Evolutionary conservation across 2,888 invertebrate genomes (phyloP), one percentile per base, ranked within the genome.

Genomic region (Dyspetes luteomarginatus): DNA sequence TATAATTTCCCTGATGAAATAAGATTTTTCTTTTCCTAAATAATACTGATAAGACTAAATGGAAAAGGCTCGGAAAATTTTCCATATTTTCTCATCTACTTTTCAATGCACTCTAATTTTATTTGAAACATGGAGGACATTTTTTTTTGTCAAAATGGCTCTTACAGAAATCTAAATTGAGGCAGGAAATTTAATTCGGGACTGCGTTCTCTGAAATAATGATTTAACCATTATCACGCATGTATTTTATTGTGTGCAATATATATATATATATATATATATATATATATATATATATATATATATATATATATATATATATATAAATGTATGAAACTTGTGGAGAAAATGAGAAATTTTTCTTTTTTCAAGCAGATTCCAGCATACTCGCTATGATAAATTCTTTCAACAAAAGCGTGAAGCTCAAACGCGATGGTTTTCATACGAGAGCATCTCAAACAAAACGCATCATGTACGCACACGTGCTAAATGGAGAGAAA

Each of bases 381-480:
- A 50, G 19, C 0, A n/a, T 22, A 36, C 41, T 41, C 41, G 43
- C 50, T 12, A 55, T 36, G 30, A 28, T 68, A 24, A 72, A 78
- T 78, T 72, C 67, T 60, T 58, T 67, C 17, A 78, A 60, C 78
- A 72, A 78, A 67, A 78, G 78, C 78, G 72, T 60, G 72, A 72
- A 72, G 72, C 52, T 69, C 62, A 7, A 48, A 41, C 58, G 50
- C 22, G 28, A 19, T 67, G 41, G 65, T 78, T 72, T 65, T 65
- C 58, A 41, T 60, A 52, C 36, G 9, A 15, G 50, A 58, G 30
- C 7, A 72, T 56, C 43, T 19, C 60, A 4, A 22, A 58, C 58
- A 24, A 41, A 22, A 30, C 5, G 64, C 19, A 43, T 58, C 7
- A 15, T 24, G 28, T 45, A 28, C 15, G 19, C 36, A 26, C 28